Evolutionary conservation across 2,888 invertebrate species (phyloP).

Genomic region (Microdon myrmicae): DNA sequence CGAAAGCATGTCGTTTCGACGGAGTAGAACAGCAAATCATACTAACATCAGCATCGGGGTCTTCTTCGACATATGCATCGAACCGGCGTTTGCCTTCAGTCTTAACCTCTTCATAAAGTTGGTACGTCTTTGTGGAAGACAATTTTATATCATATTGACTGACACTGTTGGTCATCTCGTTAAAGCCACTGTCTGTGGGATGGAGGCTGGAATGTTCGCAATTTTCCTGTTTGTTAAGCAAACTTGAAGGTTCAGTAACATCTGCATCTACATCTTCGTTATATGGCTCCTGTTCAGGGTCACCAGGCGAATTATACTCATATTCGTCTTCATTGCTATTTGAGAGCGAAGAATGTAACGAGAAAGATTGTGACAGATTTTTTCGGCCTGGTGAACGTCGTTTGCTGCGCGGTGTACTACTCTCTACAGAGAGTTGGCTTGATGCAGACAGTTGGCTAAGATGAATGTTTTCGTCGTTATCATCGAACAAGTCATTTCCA

Average conservation of each 20-base stretch:
- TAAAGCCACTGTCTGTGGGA: slow-evolving; percentile 65
- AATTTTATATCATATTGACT: slow-evolving; percentile 35
- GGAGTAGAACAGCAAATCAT: slow-evolving; percentile 53
- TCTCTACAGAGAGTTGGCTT: slow-evolving; percentile 58
- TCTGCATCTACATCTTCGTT: background rate
- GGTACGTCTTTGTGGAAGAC: slow-evolving; percentile 2
- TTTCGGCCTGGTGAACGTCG: slow-evolving; percentile 63
- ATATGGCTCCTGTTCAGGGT: background rate
- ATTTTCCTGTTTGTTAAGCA: background rate
- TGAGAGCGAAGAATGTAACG: slow-evolving; percentile 56
- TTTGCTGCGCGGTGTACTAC: slow-evolving; percentile 62
- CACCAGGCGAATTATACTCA: slow-evolving; percentile 17
- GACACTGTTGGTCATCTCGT: slow-evolving; percentile 59
- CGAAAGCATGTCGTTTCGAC: slow-evolving; percentile 23
- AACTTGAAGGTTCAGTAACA: background rate
- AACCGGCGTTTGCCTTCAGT: background rate
- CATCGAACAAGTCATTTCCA: slow-evolving; percentile 53
- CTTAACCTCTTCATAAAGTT: slow-evolving; percentile 4
- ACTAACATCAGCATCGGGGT: slow-evolving; percentile 34
- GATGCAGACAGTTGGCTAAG: slow-evolving; percentile 58
- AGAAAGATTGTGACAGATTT: slow-evolving; percentile 65
- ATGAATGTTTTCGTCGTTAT: slow-evolving; percentile 61
- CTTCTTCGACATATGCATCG: background rate
- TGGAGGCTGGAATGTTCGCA: slow-evolving; percentile 54
- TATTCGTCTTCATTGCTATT: slow-evolving; percentile 55